A percentile compares a stretch with the other conserved stretches of the same genome.
These are phyloP conservation scores for Pterois miles DNA, from an alignment of 2,797 vertebrate genomes.

Conservation along the genomic window DNA sequence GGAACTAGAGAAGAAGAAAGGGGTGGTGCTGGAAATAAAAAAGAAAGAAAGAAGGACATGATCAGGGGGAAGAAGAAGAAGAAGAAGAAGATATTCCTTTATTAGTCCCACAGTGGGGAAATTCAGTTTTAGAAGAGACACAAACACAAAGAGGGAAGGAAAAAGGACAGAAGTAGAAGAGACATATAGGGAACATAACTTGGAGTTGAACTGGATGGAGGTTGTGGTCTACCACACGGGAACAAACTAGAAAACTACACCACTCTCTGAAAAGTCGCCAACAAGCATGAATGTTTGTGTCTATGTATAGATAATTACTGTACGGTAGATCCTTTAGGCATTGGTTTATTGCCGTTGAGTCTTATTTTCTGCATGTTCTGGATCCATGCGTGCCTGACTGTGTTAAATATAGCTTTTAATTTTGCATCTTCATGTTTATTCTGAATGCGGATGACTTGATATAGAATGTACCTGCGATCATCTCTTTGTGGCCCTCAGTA, in stretches of 20 bases:
- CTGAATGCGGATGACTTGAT: slow-evolving; percentile 3
- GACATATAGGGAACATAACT: slow-evolving; percentile 19
- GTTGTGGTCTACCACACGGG: slow-evolving; percentile 54
- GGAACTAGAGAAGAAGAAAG: slow-evolving; percentile 20
- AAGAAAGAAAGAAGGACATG: slow-evolving; percentile 11
- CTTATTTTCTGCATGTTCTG: slow-evolving; percentile 18
- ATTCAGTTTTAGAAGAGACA: too few relatives aligned
- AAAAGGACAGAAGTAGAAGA: slow-evolving; percentile 4
- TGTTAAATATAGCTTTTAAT: not conserved
- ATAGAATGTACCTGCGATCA: slow-evolving; percentile 43
- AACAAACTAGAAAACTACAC: slow-evolving; percentile 32
- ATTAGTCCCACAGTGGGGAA: too few relatives aligned
- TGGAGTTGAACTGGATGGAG: slow-evolving; percentile 5
- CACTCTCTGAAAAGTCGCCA: not conserved
- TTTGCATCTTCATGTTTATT: slow-evolving; percentile 7
- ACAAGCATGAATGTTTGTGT: slow-evolving; percentile 7
- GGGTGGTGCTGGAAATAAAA: not conserved
- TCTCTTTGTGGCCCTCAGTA: slow-evolving; percentile 36
- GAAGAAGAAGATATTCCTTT: too few relatives aligned
- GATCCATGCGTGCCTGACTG: not conserved
- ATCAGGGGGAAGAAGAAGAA: not conserved
- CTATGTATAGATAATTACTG: slow-evolving; percentile 63
- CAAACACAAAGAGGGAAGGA: not conserved
- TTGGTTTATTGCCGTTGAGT: not conserved
- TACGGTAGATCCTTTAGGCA: not conserved